Evolutionary conservation across 2,797 vertebrate species (phyloP).

Genomic region (Lophius americanus): DNA sequence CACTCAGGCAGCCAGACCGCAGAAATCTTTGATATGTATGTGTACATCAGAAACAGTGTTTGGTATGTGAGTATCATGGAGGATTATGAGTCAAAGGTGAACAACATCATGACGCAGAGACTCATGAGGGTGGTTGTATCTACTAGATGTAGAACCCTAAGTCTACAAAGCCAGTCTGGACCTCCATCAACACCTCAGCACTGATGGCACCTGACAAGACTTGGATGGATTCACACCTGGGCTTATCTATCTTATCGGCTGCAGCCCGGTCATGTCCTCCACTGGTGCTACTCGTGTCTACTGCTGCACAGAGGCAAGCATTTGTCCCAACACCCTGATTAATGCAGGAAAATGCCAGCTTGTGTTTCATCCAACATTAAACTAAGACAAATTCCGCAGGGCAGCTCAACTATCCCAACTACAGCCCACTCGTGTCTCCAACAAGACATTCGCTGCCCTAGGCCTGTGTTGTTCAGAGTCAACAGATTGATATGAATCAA

Average conservation of each 20-base stretch:
- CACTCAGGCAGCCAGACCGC: conserved; percentile 1
- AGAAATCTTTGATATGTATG: conserved; percentile 9
- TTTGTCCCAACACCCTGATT: conserved; percentile 75
- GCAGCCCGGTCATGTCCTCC: conserved; percentile 60
- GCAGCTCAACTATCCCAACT: conserved; percentile 60
- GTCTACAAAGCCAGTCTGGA: conserved; percentile 54
- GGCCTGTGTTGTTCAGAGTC: conserved; percentile 70
- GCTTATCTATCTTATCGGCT: conserved; percentile 64
- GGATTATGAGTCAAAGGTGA: conserved; percentile 39
- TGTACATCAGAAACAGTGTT: conserved; percentile 19
- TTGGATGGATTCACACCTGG: conserved; percentile 72
- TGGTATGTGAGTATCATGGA: conserved; percentile 14
- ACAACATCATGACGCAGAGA: conserved; percentile 7
- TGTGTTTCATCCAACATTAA: conserved; percentile 75
- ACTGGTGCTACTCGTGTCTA: conserved; percentile 62
- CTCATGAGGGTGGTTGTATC: conserved; percentile 39
- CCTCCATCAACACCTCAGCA: conserved; percentile 80
- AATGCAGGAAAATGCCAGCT: conserved; percentile 75
- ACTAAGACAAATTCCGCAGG: conserved; percentile 75
- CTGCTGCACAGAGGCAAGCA: conserved; percentile 51
- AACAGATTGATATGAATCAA: conserved; percentile 74
- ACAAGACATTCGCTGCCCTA: conserved; percentile 58
- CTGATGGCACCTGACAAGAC: conserved; percentile 59
- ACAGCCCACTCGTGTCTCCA: conserved; percentile 68
- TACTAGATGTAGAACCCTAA: conserved; percentile 55